Conservation (phyloP, 1,140 invertebrate species). For the Tetragnatha versicolor region DNA sequence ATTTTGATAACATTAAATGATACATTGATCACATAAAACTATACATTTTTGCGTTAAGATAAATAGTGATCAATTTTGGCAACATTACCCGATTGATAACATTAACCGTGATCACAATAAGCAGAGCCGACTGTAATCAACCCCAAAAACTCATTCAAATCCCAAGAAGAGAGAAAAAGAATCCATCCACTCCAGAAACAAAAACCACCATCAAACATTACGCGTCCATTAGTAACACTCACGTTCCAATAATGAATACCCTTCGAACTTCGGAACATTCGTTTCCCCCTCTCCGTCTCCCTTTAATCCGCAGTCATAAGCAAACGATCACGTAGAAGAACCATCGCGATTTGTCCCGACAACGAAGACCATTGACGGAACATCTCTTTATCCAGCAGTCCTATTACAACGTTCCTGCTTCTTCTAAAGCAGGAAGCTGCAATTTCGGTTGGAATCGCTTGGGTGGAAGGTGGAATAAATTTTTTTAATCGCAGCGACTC, state of each 20-base stretch:
- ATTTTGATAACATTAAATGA: too few relatives aligned
- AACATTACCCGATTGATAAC: too few relatives aligned
- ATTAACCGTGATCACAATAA: too few relatives aligned
- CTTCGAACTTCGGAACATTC: not conserved
- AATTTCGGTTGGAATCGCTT: slow-evolving; percentile 22
- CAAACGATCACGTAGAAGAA: slow-evolving; percentile 27
- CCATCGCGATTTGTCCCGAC: slow-evolving; percentile 16
- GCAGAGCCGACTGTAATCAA: too few relatives aligned
- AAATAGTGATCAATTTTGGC: too few relatives aligned
- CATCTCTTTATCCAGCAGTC: not conserved
- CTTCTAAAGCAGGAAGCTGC: slow-evolving; percentile 29
- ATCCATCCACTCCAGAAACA: not conserved
- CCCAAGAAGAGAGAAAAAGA: too few relatives aligned
- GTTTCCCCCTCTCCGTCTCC: slow-evolving; percentile 36
- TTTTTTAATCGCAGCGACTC: not conserved
- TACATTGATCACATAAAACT: too few relatives aligned
- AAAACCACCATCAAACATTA: slow-evolving; percentile 1
- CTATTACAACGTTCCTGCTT: slow-evolving; percentile 42
- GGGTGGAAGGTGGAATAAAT: slow-evolving; percentile 27
- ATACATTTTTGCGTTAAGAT: too few relatives aligned
- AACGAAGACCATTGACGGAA: slow-evolving; percentile 27
- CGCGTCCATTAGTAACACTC: slow-evolving; percentile 44
- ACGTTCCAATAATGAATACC: slow-evolving; percentile 38
- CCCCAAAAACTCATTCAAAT: too few relatives aligned
- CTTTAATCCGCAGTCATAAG: slow-evolving; percentile 11